Conservation (phyloP, 2,797 vertebrate genomes). For the Propithecus perrieri region DNA sequence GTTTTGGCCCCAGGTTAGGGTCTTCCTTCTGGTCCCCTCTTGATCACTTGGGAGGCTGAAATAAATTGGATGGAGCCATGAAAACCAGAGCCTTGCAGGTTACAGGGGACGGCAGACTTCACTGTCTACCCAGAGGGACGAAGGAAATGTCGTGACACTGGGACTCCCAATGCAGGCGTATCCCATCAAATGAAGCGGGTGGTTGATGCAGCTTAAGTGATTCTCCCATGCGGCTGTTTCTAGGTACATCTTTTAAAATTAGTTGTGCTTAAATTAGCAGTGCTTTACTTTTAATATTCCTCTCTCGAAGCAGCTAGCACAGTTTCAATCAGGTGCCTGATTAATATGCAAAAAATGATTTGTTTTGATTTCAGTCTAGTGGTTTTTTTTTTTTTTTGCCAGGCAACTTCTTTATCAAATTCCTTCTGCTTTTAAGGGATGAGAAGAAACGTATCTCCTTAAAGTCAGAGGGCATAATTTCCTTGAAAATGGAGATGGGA, state of each 20-base stretch:
- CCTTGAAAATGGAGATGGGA: slow-evolving; percentile 51
- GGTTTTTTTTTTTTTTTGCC: background rate
- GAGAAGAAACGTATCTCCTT: slow-evolving; percentile 47
- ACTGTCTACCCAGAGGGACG: background rate
- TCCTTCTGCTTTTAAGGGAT: slow-evolving; percentile 68
- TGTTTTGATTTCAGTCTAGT: slow-evolving; percentile 83
- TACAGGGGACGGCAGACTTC: background rate
- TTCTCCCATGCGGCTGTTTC: slow-evolving; percentile 64
- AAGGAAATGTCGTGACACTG: background rate
- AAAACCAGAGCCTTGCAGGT: background rate
- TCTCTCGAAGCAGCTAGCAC: slow-evolving; percentile 76
- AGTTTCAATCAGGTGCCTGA: slow-evolving; percentile 83
- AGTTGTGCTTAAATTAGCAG: slow-evolving; percentile 85
- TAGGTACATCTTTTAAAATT: slow-evolving; percentile 82
- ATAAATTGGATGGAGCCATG: background rate
- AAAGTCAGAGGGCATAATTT: slow-evolving; percentile 54
- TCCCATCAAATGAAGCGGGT: background rate
- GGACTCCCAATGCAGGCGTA: background rate
- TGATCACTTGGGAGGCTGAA: background rate
- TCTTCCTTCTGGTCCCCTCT: background rate
- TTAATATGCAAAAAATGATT: slow-evolving; percentile 85
- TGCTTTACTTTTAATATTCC: slow-evolving; percentile 83
- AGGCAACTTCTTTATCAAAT: slow-evolving; percentile 68
- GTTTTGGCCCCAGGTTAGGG: background rate
- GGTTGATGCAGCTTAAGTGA: background rate